phyloP scores from a whole-genome alignment of 2,888 invertebrate species.

The Cheilosia grossa region DNA sequence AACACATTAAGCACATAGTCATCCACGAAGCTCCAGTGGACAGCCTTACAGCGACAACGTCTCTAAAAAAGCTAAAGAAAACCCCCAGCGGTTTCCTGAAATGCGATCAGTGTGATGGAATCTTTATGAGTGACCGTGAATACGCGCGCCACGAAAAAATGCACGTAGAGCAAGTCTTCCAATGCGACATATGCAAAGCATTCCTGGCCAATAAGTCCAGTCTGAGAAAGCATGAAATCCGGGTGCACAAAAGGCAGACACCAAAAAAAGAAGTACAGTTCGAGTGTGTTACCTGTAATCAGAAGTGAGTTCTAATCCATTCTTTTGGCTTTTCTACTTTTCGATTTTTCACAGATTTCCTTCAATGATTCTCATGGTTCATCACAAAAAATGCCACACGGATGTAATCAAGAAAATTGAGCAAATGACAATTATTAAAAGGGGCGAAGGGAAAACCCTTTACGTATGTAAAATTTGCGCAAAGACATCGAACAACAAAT shows the following conservation, averaged over 20 bases:
- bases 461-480: slow-evolving; percentile 71
- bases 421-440: slow-evolving; percentile 67
- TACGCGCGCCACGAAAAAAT: slow-evolving; percentile 51
- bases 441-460: slow-evolving; percentile 38
- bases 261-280: slow-evolving; percentile 40
- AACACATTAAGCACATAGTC: slow-evolving; percentile 67
- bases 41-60: slow-evolving; percentile 60
- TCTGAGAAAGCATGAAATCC: slow-evolving; percentile 46
- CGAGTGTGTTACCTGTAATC: slow-evolving; percentile 65
- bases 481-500: slow-evolving; percentile 65
- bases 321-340: neutral
- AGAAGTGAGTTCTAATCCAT: slow-evolving; percentile 45
- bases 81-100: slow-evolving; percentile 59
- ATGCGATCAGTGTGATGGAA: slow-evolving; percentile 54
- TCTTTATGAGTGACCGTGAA: slow-evolving; percentile 60
- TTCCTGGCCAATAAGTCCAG: slow-evolving; percentile 28
- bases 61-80: slow-evolving; percentile 45
- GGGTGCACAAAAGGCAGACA: slow-evolving; percentile 39
- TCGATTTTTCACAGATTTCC: slow-evolving; percentile 47
- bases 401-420: slow-evolving; percentile 71
- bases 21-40: slow-evolving; percentile 58
- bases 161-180: slow-evolving; percentile 37
- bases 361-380: slow-evolving; percentile 53
- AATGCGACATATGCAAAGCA: slow-evolving; percentile 60
- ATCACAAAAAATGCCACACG: slow-evolving; percentile 67